Evolutionary conservation across 2,888 invertebrate genomes (phyloP).

Genomic region (Aproaerema taeniolella): DNA sequence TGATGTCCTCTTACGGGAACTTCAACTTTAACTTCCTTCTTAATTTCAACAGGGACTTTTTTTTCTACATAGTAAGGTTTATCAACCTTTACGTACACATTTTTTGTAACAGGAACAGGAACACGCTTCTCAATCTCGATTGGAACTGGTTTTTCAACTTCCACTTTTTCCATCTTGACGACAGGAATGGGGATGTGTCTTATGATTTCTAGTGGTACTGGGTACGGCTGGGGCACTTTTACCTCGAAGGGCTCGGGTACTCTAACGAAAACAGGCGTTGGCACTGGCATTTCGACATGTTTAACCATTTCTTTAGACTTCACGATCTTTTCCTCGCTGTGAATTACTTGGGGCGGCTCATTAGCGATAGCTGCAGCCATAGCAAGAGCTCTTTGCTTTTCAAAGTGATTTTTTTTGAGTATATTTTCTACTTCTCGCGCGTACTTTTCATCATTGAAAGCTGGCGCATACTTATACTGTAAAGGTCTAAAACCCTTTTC

Average conservation of each 20-base stretch:
- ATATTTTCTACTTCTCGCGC: conserved; percentile 41
- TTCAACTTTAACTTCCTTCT: conserved; percentile 30
- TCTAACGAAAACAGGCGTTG: conserved; percentile 35
- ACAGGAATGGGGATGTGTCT: conserved; percentile 31
- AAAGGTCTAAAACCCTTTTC: conserved; percentile 24
- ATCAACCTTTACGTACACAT: conserved; percentile 35
- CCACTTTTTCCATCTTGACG: conserved; percentile 31
- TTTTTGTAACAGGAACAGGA: conserved; percentile 30
- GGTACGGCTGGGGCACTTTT: conserved; percentile 33
- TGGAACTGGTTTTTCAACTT: conserved; percentile 31
- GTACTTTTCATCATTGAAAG: conserved; percentile 41
- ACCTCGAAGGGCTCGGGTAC: conserved; percentile 35
- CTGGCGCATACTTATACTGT: conserved; percentile 41
- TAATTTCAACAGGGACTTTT: conserved; percentile 29
- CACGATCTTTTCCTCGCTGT: conserved; percentile 36
- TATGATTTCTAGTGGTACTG: conserved; percentile 33
- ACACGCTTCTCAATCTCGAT: conserved; percentile 29
- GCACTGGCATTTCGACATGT: conserved; percentile 29
- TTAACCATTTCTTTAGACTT: conserved; percentile 31
- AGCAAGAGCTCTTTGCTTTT: conserved; percentile 39
- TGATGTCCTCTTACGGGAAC: conserved; percentile 31
- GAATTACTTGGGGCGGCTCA: conserved; percentile 29
- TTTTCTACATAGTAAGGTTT: conserved; percentile 36
- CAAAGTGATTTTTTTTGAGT: conserved; percentile 28
- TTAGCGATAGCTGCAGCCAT: conserved; percentile 40